Evolutionary conservation across 2,797 vertebrate species (phyloP).

Genomic region (Oryzias sinensis): DNA sequence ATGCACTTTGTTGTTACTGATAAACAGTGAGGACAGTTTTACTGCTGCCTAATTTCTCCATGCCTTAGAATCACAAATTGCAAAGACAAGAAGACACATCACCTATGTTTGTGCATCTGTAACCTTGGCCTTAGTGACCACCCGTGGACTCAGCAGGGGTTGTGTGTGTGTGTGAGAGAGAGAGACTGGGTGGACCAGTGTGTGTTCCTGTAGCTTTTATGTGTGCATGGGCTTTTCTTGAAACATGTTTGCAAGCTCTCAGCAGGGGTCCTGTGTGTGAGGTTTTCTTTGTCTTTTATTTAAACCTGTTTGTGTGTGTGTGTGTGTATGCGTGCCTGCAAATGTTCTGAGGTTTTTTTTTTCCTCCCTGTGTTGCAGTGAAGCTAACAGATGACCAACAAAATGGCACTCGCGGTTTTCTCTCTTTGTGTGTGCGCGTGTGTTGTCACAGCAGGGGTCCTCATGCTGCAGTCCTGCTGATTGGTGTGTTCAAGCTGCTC

Average conservation of each 20-base stretch:
- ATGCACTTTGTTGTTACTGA: slow-evolving; percentile 51
- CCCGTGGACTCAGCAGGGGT: slow-evolving; percentile 35
- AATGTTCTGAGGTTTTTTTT: slow-evolving; percentile 21
- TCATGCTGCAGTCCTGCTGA: slow-evolving; percentile 76
- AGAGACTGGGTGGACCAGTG: slow-evolving; percentile 12
- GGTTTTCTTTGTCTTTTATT: slow-evolving; percentile 14
- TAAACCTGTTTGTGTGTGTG: slow-evolving; percentile 4
- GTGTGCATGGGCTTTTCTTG: slow-evolving; percentile 30
- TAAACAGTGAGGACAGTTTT: slow-evolving; percentile 56
- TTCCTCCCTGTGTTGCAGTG: slow-evolving; percentile 17
- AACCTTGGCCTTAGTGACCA: slow-evolving; percentile 10
- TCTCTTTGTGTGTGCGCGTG: slow-evolving; percentile 45
- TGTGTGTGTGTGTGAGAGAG: slow-evolving; percentile 15
- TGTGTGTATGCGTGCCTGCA: slow-evolving; percentile 4
- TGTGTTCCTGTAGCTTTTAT: slow-evolving; percentile 20
- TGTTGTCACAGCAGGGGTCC: slow-evolving; percentile 74
- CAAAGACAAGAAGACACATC: slow-evolving; percentile 44
- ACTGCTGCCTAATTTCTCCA: slow-evolving; percentile 18
- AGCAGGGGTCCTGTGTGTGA: slow-evolving; percentile 37
- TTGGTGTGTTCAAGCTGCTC: slow-evolving; percentile 73
- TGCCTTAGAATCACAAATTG: slow-evolving; percentile 39
- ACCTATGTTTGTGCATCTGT: slow-evolving; percentile 13
- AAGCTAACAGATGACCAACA: slow-evolving; percentile 51
- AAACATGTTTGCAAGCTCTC: slow-evolving; percentile 33
- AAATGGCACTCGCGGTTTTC: slow-evolving; percentile 29